Evolutionary conservation across 37 sponge, comb jelly and placozoan species (phyloP).

Genomic region (Spongilla lacustris): DNA sequence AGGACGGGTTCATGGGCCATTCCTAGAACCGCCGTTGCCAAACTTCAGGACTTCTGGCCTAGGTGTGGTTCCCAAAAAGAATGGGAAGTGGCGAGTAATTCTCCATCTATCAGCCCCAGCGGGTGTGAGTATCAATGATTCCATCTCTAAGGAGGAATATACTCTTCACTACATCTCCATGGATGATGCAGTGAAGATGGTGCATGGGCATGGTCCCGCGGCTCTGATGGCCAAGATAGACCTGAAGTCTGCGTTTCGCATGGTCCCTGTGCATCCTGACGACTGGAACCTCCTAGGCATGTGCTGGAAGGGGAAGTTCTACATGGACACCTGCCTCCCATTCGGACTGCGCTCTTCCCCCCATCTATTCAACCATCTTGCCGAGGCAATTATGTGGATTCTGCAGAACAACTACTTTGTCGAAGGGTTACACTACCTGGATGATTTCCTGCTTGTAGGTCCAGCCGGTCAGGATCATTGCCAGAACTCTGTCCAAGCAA

Average conservation of each 20-base stretch:
- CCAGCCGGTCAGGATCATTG: background rate
- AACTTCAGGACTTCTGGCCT: too few relatives aligned
- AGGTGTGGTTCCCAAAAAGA: too few relatives aligned
- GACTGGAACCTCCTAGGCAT: conserved; percentile 46
- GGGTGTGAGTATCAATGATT: too few relatives aligned
- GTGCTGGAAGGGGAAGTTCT: conserved; percentile 23
- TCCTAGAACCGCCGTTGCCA: too few relatives aligned
- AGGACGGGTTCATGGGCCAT: too few relatives aligned
- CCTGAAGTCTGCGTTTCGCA: too few relatives aligned
- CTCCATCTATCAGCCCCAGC: conserved; percentile 41
- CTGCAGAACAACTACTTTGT: conserved; percentile 23
- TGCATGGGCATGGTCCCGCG: background rate
- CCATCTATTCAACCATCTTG: conserved; percentile 45
- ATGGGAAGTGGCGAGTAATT: conserved; percentile 35
- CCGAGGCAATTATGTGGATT: conserved; percentile 45
- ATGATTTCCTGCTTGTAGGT: conserved; percentile 31
- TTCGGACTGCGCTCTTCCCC: conserved; percentile 42
- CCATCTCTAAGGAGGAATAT: too few relatives aligned
- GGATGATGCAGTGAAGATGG: conserved; percentile 21
- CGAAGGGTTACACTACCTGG: conserved; percentile 32
- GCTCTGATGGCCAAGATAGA: conserved; percentile 40
- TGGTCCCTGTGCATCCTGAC: too few relatives aligned
- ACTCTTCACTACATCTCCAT: conserved; percentile 22
- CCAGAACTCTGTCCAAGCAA: too few relatives aligned
- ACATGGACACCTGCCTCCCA: conserved; percentile 39